Base-by-base conservation (phyloP, 2,797 vertebrate species). In the Podarcis siculus region DNA sequence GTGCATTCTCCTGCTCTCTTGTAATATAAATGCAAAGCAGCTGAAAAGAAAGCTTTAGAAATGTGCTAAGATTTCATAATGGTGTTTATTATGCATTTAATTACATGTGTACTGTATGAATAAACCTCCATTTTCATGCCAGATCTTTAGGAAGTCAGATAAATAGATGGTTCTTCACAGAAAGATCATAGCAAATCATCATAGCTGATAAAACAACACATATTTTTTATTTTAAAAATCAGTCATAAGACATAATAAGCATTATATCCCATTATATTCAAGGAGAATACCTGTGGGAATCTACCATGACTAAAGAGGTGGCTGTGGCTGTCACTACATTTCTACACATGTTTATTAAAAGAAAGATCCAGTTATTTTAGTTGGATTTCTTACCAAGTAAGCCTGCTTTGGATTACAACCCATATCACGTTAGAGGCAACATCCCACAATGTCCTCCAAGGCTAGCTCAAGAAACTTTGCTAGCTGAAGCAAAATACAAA, bases 1-100 rank as follows among this genome's bases (percentile, higher is more conserved):
- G 35, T 81, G 77, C 79, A 80, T 80, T 76, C 35, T 58, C 30
- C 78, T 79, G 37, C 78, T 75, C 69, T 84, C 42, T 69, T 85
- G 35, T 71, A 84, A 87, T 86, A 83, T 79, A 66, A 92, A 90
- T 83, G 13, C 42, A 88, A 87, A 93, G 12, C n/a, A 90, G 23
- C 71, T 89, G 77, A 87, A 23, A 32, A 78, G 1, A 32, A 39
- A 85, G 69, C 21, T 8, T 13, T 61, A 77, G 37, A 78, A 45
- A 49, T 39, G 35, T 58, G 49, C 12, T 87, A 55, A 80, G 61
- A 80, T 58, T 86, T 49, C 32, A 25, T 87, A 92, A 79, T 64
- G 5, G 7, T 13, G n/a, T 86, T 93, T 89, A 19, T 90, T 89
- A 81, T 8, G 21, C 79, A 76, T 87, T 89, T 90, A 80, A 58